A percentile compares a stretch with the other conserved stretches of the same genome.
Conservation (phyloP, 1,140 invertebrate genomes). For the Ostrea denselamellosa region DNA sequence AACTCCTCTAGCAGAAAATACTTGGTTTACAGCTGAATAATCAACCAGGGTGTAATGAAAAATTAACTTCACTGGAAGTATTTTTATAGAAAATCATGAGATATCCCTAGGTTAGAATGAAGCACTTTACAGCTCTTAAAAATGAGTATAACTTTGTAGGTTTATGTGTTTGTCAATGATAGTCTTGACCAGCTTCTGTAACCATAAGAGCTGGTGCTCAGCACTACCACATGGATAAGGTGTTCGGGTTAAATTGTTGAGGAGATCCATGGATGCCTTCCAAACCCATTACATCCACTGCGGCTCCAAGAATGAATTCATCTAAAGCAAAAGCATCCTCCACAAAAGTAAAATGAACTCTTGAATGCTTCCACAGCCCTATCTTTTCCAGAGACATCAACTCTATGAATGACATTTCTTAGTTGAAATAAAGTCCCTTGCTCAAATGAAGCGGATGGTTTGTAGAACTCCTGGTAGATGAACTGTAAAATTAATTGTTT, state of each 20-base stretch:
- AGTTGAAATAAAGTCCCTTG: slow-evolving; percentile 46
- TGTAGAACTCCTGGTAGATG: slow-evolving; percentile 52
- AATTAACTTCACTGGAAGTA: not conserved
- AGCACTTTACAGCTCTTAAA: too few species aligned
- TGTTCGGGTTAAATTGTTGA: not conserved
- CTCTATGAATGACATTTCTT: slow-evolving; percentile 49
- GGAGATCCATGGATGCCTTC: not conserved
- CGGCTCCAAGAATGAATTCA: slow-evolving; percentile 4
- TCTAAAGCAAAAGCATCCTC: slow-evolving; percentile 23
- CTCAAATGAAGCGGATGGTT: slow-evolving; percentile 6
- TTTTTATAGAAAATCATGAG: too few species aligned
- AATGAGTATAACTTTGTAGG: not conserved
- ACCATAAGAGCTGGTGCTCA: not conserved
- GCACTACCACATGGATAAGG: not conserved
- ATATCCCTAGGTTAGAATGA: too few species aligned
- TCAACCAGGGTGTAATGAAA: too few species aligned
- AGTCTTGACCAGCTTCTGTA: not conserved
- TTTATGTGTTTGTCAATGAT: not conserved
- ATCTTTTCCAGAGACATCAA: slow-evolving; percentile 44
- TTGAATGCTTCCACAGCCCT: slow-evolving; percentile 29
- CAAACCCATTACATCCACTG: not conserved
- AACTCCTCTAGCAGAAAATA: too few species aligned
- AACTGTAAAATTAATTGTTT: slow-evolving; percentile 34
- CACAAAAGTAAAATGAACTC: slow-evolving; percentile 20
- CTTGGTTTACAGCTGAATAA: too few species aligned